Percentiles rank a stretch among this genome's conserved stretches.
phyloP scores from a whole-genome alignment of 2,888 invertebrate genomes.

The Cryptus armator region DNA sequence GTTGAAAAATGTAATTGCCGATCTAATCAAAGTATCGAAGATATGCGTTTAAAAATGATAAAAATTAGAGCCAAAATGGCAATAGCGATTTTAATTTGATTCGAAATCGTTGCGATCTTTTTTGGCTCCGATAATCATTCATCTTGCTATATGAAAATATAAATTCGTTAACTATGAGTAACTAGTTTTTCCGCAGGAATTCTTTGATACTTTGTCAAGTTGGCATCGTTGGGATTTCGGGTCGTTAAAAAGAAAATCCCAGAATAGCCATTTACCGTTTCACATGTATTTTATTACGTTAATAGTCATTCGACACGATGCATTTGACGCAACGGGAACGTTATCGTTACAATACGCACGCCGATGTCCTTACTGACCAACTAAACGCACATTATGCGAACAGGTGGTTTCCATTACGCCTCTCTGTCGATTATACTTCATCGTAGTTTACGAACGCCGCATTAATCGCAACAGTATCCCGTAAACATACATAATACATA shows the following conservation, averaged over 20 bases:
- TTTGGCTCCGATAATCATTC: background rate
- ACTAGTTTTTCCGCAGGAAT: background rate
- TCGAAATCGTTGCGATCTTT: background rate
- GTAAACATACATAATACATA: conserved; percentile 56
- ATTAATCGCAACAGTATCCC: conserved; percentile 31
- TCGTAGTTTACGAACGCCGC: conserved; percentile 33
- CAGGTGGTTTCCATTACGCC: conserved; percentile 45
- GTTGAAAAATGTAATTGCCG: no score
- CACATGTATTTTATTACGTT: conserved; percentile 58
- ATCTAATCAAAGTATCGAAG: background rate
- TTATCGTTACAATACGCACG: conserved; percentile 42
- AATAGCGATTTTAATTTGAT: background rate
- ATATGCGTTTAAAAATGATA: background rate
- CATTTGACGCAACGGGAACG: conserved; percentile 32
- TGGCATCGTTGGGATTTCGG: background rate
- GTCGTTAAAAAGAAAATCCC: background rate
- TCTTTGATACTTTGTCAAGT: background rate
- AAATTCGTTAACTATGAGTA: background rate
- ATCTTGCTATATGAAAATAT: background rate
- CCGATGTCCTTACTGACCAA: conserved; percentile 13
- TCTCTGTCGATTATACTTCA: conserved; percentile 29
- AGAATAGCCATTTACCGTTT: conserved; percentile 27
- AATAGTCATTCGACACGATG: conserved; percentile 48
- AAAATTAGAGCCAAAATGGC: background rate
- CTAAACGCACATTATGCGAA: conserved; percentile 1